phyloP scores from a whole-genome alignment of 2,113 vertebrate species.

The Oryzias javanicus region DNA sequence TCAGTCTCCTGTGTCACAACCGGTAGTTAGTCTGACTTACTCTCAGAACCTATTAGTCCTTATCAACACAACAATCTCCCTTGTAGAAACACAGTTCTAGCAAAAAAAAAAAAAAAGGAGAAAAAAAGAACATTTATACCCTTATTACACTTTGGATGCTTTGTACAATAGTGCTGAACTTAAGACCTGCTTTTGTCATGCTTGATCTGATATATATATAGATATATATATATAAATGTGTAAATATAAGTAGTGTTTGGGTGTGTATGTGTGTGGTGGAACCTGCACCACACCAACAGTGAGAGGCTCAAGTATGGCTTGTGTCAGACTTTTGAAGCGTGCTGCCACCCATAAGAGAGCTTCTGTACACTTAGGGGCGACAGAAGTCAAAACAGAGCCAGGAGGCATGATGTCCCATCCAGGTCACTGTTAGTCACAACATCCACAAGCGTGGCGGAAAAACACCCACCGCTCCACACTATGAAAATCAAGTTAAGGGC shows the following conservation, averaged over 20 bases:
- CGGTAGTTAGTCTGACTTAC: constrained; percentile 28
- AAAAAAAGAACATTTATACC: constrained; percentile 66
- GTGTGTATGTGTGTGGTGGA: constrained; percentile 68
- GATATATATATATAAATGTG: constrained; percentile 61
- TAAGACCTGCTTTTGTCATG: constrained; percentile 79
- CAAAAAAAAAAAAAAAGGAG: constrained; percentile 57
- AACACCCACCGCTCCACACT: constrained; percentile 41
- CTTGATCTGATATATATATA: constrained; percentile 68
- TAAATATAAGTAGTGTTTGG: constrained; percentile 33
- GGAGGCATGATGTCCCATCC: constrained; percentile 34
- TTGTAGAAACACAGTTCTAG: constrained; percentile 54
- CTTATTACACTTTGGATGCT: constrained; percentile 75
- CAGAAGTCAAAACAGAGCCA: constrained; percentile 38
- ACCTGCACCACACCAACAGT: constrained; percentile 77
- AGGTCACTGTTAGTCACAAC: constrained; percentile 33
- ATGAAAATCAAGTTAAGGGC: constrained; percentile 38
- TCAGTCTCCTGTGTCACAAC: constrained; percentile 26
- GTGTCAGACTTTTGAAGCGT: constrained; percentile 55
- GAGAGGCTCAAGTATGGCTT: constrained; percentile 69
- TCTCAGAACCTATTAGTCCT: constrained; percentile 22
- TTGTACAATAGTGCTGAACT: constrained; percentile 78
- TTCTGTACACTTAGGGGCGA: constrained; percentile 58
- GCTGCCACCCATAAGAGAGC: constrained; percentile 65
- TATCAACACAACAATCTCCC: constrained; percentile 47
- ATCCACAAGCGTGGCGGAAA: constrained; percentile 35